Evolutionary conservation across 2,888 invertebrate species (phyloP).

Genomic region (Itoplectis maculator): DNA sequence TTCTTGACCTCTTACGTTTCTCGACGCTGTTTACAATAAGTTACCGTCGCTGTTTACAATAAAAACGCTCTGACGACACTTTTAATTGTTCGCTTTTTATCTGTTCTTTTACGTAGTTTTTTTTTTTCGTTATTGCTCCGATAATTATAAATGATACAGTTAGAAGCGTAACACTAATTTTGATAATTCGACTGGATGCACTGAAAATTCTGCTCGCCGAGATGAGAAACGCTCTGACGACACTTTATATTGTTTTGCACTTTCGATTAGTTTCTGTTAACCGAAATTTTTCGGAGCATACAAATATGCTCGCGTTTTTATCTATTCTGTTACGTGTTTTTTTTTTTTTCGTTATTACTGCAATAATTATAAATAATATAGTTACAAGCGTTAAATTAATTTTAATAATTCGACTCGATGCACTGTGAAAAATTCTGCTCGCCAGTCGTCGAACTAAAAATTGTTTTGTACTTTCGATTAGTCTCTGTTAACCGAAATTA

Average conservation of each 20-base stretch:
- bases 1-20: background rate
- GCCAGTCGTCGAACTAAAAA: too few species aligned
- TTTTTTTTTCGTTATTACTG: background rate
- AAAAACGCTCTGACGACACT: background rate
- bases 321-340: too few species aligned
- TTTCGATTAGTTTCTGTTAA: background rate
- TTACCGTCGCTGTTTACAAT: too few species aligned
- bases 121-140: background rate
- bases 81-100: background rate
- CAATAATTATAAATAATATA: background rate
- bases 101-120: too few species aligned
- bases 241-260: too few species aligned
- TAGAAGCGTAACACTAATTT: background rate
- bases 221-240: background rate
- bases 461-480: background rate
- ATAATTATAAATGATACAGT: background rate
- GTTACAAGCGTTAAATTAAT: background rate
- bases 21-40: too few species aligned
- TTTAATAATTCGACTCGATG: background rate
- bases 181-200: background rate
- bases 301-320: too few species aligned
- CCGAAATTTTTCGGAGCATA: too few species aligned
- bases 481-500: too few species aligned
- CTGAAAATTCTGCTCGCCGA: background rate
- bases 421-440: too few species aligned